Evolutionary conservation across 2,113 vertebrate genomes (phyloP).

Genomic region (Morone chrysops): DNA sequence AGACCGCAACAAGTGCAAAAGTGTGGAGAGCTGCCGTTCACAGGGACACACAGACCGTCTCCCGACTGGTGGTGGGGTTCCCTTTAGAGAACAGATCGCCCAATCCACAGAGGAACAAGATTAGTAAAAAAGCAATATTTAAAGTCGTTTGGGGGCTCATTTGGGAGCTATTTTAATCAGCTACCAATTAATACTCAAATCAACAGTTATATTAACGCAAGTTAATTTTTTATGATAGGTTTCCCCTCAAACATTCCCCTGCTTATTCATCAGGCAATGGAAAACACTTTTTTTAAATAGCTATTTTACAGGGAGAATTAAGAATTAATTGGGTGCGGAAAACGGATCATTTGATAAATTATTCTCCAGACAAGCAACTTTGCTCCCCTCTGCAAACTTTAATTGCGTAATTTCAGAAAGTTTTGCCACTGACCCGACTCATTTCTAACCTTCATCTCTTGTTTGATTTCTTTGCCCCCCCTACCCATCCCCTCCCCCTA

Average conservation of each 20-base stretch:
- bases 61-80: fast-evolving
- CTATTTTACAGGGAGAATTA: not conserved
- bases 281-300: not conserved
- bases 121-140: not conserved
- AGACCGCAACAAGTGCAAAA: slow-evolving; percentile 78
- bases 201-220: not conserved
- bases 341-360: not conserved
- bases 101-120: not conserved
- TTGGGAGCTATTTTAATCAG: not conserved
- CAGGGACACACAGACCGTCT: not conserved
- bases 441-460: slow-evolving; percentile 62
- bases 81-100: not conserved
- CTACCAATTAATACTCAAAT: not conserved
- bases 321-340: not conserved
- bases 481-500: not conserved
- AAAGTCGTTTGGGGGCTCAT: fast-evolving
- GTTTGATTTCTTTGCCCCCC: slow-evolving; percentile 51
- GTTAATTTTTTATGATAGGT: not conserved
- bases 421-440: slow-evolving; percentile 29
- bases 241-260: not conserved
- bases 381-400: not conserved
- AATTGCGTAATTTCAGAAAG: slow-evolving; percentile 6
- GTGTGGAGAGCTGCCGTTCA: slow-evolving; percentile 25
- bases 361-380: not conserved
- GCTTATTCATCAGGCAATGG: not conserved